phyloP scores from a whole-genome alignment of 35 echinoderm and acorn worm genomes.

The Ophioderma brevispina region DNA sequence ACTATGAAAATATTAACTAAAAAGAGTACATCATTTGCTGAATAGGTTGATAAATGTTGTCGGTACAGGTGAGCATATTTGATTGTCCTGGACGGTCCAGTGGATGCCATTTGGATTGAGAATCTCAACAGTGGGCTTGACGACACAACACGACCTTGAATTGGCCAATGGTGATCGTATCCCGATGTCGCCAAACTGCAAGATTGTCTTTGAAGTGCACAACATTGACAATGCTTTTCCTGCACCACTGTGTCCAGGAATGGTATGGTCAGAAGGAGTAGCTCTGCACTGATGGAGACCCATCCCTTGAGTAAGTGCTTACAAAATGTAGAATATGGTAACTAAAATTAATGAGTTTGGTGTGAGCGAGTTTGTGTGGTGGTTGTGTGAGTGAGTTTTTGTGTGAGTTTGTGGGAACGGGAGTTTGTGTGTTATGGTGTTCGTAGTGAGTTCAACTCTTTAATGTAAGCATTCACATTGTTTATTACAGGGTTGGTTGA shows the following conservation, averaged over 20 bases:
- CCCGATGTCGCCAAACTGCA: constrained; percentile 94
- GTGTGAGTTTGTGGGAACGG: too few relatives aligned
- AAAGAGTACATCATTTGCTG: too few relatives aligned
- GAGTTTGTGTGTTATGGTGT: too few relatives aligned
- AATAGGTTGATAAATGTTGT: not conserved
- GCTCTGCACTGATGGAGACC: constrained; percentile 92
- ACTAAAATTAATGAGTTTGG: too few relatives aligned
- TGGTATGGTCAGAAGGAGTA: constrained; percentile 99
- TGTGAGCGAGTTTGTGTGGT: too few relatives aligned
- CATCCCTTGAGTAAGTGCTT: constrained; percentile 47
- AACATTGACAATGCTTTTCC: constrained; percentile 99
- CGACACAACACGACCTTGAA: constrained; percentile 96
- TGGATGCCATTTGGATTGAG: constrained; percentile 99
- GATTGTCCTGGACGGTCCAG: constrained; percentile 94
- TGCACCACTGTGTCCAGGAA: constrained; percentile 94
- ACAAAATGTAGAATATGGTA: not conserved
- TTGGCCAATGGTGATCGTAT: constrained; percentile 97
- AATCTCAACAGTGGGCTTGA: constrained; percentile 97
- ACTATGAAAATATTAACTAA: too few relatives aligned
- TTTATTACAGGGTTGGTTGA: constrained; percentile 80
- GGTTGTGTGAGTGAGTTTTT: too few relatives aligned
- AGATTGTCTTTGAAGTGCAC: constrained; percentile 96
- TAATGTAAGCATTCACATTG: too few relatives aligned
- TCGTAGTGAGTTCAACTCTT: too few relatives aligned
- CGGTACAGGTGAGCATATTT: constrained; percentile 84